These are phyloP conservation scores for Tribolium freemani DNA, from an alignment of 2,888 invertebrate species.

Conservation along the genomic window DNA sequence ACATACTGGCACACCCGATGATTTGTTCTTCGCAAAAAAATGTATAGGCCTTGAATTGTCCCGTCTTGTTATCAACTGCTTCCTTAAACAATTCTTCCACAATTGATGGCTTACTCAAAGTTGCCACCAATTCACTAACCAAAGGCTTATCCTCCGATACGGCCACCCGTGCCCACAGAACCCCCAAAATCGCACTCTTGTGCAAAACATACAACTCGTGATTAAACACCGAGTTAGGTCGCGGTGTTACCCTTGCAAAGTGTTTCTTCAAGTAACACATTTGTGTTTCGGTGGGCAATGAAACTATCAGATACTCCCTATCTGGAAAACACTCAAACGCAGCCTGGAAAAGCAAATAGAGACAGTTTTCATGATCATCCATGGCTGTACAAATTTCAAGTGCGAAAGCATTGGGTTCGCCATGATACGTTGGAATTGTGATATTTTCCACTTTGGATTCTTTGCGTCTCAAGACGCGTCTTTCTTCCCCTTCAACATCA, in stretches of 20 bases:
- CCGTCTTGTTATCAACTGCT: conserved; percentile 39
- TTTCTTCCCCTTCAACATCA: neutral
- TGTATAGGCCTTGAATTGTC: conserved; percentile 53
- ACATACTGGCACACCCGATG: conserved; percentile 58
- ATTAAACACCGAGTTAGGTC: conserved; percentile 63
- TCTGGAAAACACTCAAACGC: conserved; percentile 78
- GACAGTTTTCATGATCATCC: conserved; percentile 71
- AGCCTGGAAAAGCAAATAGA: conserved; percentile 74
- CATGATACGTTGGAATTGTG: conserved; percentile 54
- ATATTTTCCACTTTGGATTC: neutral
- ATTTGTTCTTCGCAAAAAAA: conserved; percentile 54
- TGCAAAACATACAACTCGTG: conserved; percentile 68
- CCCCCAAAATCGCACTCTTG: conserved; percentile 60
- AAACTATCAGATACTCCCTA: conserved; percentile 75
- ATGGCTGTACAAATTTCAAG: conserved; percentile 75
- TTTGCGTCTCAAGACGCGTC: neutral
- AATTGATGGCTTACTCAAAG: conserved; percentile 27
- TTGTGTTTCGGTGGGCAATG: conserved; percentile 67
- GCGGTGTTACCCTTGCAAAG: conserved; percentile 60
- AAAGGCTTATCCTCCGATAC: conserved; percentile 47
- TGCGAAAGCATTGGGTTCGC: conserved; percentile 74
- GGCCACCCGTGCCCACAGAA: conserved; percentile 53
- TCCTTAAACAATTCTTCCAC: conserved; percentile 51
- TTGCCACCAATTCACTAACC: conserved; percentile 51
- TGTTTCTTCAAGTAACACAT: conserved; percentile 33